phyloP scores from a whole-genome alignment of 2,797 vertebrate species.

The Pseudochirops corinnae region DNA sequence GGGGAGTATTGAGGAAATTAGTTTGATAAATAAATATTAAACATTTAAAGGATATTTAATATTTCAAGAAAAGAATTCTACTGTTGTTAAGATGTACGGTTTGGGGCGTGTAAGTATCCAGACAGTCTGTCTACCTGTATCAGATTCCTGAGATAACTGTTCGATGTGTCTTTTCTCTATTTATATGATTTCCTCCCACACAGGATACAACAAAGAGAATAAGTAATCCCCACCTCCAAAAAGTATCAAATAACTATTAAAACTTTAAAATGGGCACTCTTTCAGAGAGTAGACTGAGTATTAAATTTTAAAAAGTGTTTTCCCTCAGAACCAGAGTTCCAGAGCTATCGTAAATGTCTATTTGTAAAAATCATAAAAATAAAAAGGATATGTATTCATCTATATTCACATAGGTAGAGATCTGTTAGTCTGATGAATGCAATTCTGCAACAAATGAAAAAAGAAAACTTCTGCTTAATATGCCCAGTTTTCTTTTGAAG shows the following conservation, averaged over 20 bases:
- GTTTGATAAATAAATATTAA: background rate
- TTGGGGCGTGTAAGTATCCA: background rate
- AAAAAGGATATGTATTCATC: slow-evolving; percentile 3
- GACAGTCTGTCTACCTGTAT: background rate
- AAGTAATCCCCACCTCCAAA: background rate
- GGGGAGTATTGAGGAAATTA: background rate
- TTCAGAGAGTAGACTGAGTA: background rate
- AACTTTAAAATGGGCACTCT: background rate
- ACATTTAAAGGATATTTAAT: background rate
- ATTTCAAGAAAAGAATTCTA: slow-evolving; percentile 29
- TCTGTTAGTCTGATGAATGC: background rate
- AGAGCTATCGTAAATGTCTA: slow-evolving; percentile 27
- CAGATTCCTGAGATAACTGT: background rate
- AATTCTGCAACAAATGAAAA: slow-evolving; percentile 13
- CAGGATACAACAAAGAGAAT: background rate
- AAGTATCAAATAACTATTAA: slow-evolving; percentile 6
- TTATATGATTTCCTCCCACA: background rate
- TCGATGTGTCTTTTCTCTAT: slow-evolving; percentile 5
- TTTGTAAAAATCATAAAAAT: slow-evolving; percentile 50
- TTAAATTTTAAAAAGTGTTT: background rate
- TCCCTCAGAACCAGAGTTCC: background rate
- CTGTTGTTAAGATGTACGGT: background rate
- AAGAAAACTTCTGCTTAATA: slow-evolving; percentile 47
- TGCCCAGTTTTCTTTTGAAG: slow-evolving; percentile 56
- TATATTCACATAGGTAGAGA: slow-evolving; percentile 33